A percentile compares a stretch with the other conserved stretches of the same genome.
These are phyloP conservation scores for Saccopteryx leptura DNA, from an alignment of 2,113 vertebrate species.

Conservation along the genomic window DNA sequence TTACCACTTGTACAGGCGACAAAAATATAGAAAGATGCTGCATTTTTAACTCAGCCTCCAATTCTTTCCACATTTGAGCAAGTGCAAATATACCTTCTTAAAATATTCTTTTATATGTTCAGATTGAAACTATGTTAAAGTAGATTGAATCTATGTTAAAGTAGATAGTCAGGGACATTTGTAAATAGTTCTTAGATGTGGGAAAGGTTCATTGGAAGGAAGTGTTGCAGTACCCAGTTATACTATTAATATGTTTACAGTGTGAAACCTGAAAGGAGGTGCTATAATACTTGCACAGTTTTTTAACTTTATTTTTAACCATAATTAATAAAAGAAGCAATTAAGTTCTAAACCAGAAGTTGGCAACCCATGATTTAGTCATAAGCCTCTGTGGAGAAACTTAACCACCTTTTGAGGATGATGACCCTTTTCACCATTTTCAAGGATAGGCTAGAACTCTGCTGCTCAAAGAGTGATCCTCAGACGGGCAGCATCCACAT, in stretches of 20 bases:
- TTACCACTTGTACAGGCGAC: background rate
- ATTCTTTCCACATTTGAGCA: constrained; percentile 70
- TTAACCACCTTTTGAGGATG: background rate
- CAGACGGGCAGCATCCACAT: background rate
- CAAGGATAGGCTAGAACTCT: background rate
- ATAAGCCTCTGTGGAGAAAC: background rate
- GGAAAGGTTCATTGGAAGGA: background rate
- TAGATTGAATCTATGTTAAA: constrained; percentile 2
- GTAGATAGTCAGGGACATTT: background rate
- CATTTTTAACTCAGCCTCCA: background rate
- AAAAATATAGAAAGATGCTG: constrained; percentile 49
- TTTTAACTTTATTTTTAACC: constrained; percentile 58
- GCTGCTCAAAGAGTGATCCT: background rate
- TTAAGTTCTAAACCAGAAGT: constrained; percentile 42
- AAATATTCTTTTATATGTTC: constrained; percentile 45
- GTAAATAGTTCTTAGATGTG: constrained; percentile 36
- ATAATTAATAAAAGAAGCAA: background rate
- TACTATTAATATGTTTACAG: background rate
- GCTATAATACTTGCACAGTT: constrained; percentile 30
- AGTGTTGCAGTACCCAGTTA: background rate
- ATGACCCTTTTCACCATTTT: background rate
- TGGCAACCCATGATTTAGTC: background rate
- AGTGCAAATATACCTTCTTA: constrained; percentile 66
- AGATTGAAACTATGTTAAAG: background rate
- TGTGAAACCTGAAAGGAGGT: constrained; percentile 45